A percentile compares a stretch with the other conserved stretches of the same genome.
These are phyloP conservation scores for Antrozous pallidus DNA, from an alignment of 2,797 vertebrate species.

Conservation along the genomic window DNA sequence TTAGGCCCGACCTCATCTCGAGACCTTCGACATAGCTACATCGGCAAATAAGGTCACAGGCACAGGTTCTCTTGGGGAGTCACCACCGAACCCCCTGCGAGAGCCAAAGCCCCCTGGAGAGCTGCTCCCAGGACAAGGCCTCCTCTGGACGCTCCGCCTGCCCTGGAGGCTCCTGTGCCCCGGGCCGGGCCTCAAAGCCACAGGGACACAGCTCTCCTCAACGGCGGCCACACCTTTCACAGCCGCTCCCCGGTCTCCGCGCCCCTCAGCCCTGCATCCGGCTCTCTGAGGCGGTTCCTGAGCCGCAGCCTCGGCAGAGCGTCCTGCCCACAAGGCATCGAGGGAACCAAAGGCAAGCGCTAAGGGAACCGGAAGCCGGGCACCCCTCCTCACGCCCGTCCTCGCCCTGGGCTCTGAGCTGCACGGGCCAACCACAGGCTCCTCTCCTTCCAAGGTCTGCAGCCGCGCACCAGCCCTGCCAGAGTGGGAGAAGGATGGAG, in stretches of 20 bases:
- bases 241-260: background rate
- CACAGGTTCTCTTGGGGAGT: background rate
- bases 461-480: background rate
- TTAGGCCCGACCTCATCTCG: background rate
- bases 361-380: background rate
- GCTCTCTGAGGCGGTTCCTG: background rate
- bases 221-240: background rate
- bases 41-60: background rate
- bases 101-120: background rate
- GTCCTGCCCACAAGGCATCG: background rate
- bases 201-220: background rate
- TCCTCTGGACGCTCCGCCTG: background rate
- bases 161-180: background rate
- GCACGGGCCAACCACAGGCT: background rate
- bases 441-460: background rate
- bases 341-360: background rate
- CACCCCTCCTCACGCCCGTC: background rate
- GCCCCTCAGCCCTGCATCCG: background rate
- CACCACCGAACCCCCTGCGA: background rate
- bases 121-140: background rate
- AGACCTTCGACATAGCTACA: background rate
- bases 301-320: background rate
- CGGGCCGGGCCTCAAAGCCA: background rate
- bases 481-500: background rate
- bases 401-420: background rate